A percentile compares a stretch with the other conserved stretches of the same genome.
These are phyloP conservation scores for Botia kubotai DNA, from an alignment of 2,797 vertebrate species.

Conservation along the genomic window DNA sequence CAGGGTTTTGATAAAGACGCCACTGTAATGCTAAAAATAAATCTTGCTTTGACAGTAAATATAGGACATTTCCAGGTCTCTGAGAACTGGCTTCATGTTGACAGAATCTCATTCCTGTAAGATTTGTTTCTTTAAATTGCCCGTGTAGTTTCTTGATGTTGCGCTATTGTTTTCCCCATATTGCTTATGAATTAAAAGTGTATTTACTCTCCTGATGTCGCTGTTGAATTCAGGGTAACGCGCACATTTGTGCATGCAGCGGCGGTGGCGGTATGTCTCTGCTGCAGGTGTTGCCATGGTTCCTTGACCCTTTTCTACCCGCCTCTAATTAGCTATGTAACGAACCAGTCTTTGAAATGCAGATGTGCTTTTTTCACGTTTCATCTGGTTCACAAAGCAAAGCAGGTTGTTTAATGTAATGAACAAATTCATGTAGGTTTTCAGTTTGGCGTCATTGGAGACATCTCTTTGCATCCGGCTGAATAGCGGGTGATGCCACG, in stretches of 20 bases:
- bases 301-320: constrained; percentile 49
- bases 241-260: constrained; percentile 7
- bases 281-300: constrained; percentile 34
- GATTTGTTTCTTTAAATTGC: constrained; percentile 19
- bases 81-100: background rate
- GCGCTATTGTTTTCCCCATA: constrained; percentile 54
- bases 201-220: constrained; percentile 56
- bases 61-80: background rate
- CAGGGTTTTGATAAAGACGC: too few relatives aligned
- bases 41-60: background rate
- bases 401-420: constrained; percentile 29
- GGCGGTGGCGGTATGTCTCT: background rate
- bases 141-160: constrained; percentile 57
- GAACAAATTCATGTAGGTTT: constrained; percentile 30
- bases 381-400: constrained; percentile 31
- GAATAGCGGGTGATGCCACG: constrained; percentile 2
- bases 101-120: constrained; percentile 1
- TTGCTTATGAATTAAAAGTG: constrained; percentile 60
- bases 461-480: constrained; percentile 17
- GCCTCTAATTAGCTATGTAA: constrained; percentile 36
- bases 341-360: constrained; percentile 40
- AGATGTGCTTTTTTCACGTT: constrained; percentile 32
- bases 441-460: constrained; percentile 19
- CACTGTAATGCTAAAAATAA: too few relatives aligned
- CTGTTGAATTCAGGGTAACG: constrained; percentile 30